Evolutionary conservation across 2,888 invertebrate genomes (phyloP).

Genomic region (Protodeltote pygarga): DNA sequence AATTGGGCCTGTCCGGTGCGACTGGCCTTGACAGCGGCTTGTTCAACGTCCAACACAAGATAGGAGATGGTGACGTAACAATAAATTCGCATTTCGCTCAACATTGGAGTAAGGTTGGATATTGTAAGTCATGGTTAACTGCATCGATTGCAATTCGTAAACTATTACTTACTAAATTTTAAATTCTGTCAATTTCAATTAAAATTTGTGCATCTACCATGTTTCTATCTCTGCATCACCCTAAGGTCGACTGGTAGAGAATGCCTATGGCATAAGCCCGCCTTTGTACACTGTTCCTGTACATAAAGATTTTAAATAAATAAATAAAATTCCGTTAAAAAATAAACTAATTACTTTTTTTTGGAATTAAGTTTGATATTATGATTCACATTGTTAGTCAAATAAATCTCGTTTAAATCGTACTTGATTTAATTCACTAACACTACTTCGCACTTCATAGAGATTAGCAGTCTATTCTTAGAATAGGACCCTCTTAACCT

Average conservation of each 20-base stretch:
- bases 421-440: slow-evolving; percentile 21
- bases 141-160: neutral
- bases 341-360: too few species aligned
- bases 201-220: too few species aligned
- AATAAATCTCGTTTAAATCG: slow-evolving; percentile 7
- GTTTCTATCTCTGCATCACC: too few species aligned
- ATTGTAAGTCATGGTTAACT: slow-evolving; percentile 39
- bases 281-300: too few species aligned
- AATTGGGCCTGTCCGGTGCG: slow-evolving; percentile 61
- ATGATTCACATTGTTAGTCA: too few species aligned
- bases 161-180: neutral
- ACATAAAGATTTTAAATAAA: too few species aligned
- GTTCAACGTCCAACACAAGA: slow-evolving; percentile 36
- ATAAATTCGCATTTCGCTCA: slow-evolving; percentile 20
- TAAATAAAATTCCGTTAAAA: too few species aligned
- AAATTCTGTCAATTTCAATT: too few species aligned
- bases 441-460: slow-evolving; percentile 12
- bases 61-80: slow-evolving; percentile 39
- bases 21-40: slow-evolving; percentile 57
- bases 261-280: too few species aligned
- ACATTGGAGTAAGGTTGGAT: slow-evolving; percentile 26
- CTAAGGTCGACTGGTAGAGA: too few species aligned
- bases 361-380: too few species aligned
- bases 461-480: slow-evolving; percentile 44
- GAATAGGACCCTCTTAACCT: slow-evolving; percentile 52